These are phyloP conservation scores for Meriones unguiculatus DNA, from an alignment of 2,113 vertebrate species.

Conservation along the genomic window DNA sequence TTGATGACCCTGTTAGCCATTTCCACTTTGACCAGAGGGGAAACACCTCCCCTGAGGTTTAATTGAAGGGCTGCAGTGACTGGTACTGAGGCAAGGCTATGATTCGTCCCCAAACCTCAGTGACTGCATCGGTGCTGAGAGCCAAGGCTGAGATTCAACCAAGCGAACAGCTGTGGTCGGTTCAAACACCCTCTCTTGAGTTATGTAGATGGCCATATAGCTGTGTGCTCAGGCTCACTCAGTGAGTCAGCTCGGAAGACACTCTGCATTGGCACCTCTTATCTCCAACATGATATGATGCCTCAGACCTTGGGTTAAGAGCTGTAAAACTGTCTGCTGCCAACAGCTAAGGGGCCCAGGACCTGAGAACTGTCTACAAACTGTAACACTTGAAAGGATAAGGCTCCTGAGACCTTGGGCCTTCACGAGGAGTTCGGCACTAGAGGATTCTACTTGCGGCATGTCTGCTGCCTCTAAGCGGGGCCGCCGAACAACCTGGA, in stretches of 20 bases:
- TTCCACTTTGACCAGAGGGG: not conserved
- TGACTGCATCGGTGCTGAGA: not conserved
- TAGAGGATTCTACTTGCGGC: not conserved
- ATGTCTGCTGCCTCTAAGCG: not conserved
- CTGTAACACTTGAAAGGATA: not conserved
- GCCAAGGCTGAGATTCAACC: not conserved
- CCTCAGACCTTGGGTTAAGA: not conserved
- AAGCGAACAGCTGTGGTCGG: not conserved
- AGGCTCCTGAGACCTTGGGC: not conserved
- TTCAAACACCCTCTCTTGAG: not conserved
- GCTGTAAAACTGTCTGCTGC: not conserved
- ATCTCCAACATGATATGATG: not conserved
- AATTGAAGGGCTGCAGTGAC: not conserved
- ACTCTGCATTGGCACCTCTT: not conserved
- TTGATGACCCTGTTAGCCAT: not conserved
- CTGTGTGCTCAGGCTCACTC: not conserved
- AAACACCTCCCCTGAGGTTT: not conserved
- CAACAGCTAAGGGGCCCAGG: not conserved
- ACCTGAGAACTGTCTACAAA: no score
- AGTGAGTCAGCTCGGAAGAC: not conserved
- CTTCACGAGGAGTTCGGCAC: not conserved
- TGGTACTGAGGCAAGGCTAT: not conserved
- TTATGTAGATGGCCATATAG: not conserved
- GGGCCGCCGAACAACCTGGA: no score
- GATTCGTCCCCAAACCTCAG: not conserved